Evolutionary conservation across 2,888 invertebrate genomes (phyloP), one percentile per base, ranked within the genome.

Genomic region (Craniophora ligustri): DNA sequence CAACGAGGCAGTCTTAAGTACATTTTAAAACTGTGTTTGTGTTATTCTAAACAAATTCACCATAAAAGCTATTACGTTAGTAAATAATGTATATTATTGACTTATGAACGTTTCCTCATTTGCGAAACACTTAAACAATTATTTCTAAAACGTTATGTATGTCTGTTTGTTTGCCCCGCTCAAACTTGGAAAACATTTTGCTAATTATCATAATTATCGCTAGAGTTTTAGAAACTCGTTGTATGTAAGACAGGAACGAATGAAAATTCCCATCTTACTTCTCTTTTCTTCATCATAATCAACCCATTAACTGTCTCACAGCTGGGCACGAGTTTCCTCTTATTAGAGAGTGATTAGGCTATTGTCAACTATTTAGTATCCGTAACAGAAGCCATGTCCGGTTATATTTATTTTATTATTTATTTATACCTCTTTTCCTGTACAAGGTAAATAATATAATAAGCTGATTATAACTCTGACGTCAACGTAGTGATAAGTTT

Each of bases 111-210:
- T 48, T 64, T 61, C 63, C 73, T 46, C 69, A 39, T 68, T 73
- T 53, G 65, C 40, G 15, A 13, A 36, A 19, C 45, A 63, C 73
- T 67, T 63, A 57, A 47, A 39, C 46, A 68, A 67, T 68, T 68
- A 67, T 51, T 68, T 49, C 69, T 68, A 49, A 63, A 51, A 63
- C 39, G 19, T n/a, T n/a, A n/a, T n/a, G n/a, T 40, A 44, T 40
- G 46, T 63, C 16, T 13, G 49, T 53, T 40, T 72, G 48, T 57
- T 49, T 57, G 46, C 42, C 6, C 18, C 16, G n/a, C 5, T 23
- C 26, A 68, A 72, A 47, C 58, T 72, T 21, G 30, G 47, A 58
- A 69, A 68, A 15, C 14, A 30, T n/a, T n/a, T n/a, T n/a, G n/a
- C 47, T 67, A 36, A 49, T 45, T 41, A 56, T 30, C n/a, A n/a